These are phyloP conservation scores for Eudemis profundana DNA, from an alignment of 2,888 invertebrate genomes.

Conservation along the genomic window DNA sequence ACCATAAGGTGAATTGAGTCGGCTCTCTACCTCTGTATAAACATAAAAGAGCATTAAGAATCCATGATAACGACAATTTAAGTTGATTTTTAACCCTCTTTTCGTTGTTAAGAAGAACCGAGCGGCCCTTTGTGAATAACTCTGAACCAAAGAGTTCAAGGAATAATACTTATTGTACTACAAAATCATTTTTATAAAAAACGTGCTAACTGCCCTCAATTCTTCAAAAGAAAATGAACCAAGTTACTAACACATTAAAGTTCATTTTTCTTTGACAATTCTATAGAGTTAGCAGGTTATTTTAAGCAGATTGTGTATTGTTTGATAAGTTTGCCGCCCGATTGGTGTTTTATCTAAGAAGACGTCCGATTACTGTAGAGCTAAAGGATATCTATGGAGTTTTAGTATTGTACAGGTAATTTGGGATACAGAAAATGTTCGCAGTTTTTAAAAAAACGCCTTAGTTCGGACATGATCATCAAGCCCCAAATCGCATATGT, in stretches of 20 bases:
- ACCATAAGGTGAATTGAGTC: too few species aligned
- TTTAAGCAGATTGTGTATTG: neutral
- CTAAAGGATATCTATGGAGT: slow-evolving; percentile 40
- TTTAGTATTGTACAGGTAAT: slow-evolving; percentile 54
- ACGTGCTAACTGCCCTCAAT: neutral
- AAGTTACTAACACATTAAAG: neutral
- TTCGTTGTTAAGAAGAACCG: too few species aligned
- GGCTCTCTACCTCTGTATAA: too few species aligned
- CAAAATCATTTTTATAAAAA: neutral
- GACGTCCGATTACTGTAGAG: slow-evolving; percentile 54
- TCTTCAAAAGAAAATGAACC: neutral
- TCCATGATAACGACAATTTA: too few species aligned
- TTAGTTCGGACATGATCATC: too few species aligned
- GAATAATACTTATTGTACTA: neutral
- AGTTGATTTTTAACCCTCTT: too few species aligned
- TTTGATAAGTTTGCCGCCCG: slow-evolving; percentile 11
- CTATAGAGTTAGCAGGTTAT: neutral
- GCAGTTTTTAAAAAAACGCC: neutral
- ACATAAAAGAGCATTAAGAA: too few species aligned
- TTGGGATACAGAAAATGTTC: slow-evolving; percentile 51
- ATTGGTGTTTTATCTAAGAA: slow-evolving; percentile 25
- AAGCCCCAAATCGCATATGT: too few species aligned
- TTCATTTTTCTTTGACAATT: neutral
- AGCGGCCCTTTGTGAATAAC: too few species aligned
- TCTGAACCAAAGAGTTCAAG: neutral